A percentile compares a stretch with the other conserved stretches of the same genome.
phyloP scores from a whole-genome alignment of 2,888 invertebrate species.

The Schizaphis graminum region DNA sequence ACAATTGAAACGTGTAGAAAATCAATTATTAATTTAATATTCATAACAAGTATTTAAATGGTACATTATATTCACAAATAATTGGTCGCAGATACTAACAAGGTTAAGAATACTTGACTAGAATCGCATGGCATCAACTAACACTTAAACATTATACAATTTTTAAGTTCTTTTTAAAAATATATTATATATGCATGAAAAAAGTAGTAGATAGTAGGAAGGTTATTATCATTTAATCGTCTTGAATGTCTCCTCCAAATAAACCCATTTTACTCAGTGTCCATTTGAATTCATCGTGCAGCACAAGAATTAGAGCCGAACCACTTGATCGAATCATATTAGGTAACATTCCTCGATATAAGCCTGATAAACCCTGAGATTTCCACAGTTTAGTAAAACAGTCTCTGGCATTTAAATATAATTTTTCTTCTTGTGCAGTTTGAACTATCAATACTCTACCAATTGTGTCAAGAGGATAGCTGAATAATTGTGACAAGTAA shows the following conservation, averaged over 20 bases:
- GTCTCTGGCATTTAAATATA: slow-evolving; percentile 57
- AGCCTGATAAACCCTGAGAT: slow-evolving; percentile 54
- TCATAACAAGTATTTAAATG: slow-evolving; percentile 57
- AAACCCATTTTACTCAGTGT: slow-evolving; percentile 56
- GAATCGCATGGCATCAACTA: slow-evolving; percentile 55
- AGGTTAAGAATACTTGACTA: slow-evolving; percentile 64
- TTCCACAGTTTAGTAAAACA: slow-evolving; percentile 59
- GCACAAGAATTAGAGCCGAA: slow-evolving; percentile 59
- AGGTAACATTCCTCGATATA: slow-evolving; percentile 58
- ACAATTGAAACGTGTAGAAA: slow-evolving; percentile 36
- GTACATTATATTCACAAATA: slow-evolving; percentile 59
- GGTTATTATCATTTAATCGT: slow-evolving; percentile 35
- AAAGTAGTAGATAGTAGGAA: slow-evolving; percentile 27
- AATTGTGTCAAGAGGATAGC: slow-evolving; percentile 58
- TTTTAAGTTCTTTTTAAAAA: background rate
- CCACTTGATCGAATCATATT: slow-evolving; percentile 62
- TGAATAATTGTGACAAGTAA: slow-evolving; percentile 55
- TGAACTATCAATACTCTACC: slow-evolving; percentile 59
- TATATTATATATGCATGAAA: slow-evolving; percentile 11
- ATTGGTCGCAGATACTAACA: slow-evolving; percentile 63
- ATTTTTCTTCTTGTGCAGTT: slow-evolving; percentile 59
- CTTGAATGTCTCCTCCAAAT: slow-evolving; percentile 38
- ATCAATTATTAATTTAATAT: slow-evolving; percentile 61
- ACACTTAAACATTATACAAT: slow-evolving; percentile 30
- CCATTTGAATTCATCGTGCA: slow-evolving; percentile 63